Evolutionary conservation across 2,888 invertebrate genomes (phyloP).

Genomic region (Cacoxenus indagator): DNA sequence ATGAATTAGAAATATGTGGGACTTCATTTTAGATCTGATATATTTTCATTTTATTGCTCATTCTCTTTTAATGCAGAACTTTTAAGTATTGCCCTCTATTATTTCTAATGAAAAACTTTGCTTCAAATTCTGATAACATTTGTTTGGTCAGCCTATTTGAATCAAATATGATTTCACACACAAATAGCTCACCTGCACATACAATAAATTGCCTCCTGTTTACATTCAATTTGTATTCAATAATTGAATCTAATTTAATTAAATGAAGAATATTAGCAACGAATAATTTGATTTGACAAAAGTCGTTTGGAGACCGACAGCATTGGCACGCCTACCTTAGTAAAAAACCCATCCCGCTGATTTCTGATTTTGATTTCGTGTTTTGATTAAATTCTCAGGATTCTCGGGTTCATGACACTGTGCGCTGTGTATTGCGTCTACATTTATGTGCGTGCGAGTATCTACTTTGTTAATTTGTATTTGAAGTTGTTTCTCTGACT

Average conservation of each 20-base stretch:
- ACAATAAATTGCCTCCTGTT: constrained; percentile 35
- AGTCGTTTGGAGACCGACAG: not conserved
- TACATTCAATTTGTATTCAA: constrained; percentile 60
- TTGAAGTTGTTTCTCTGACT: constrained; percentile 5
- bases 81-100: too few relatives aligned
- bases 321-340: too few relatives aligned
- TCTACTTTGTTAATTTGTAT: constrained; percentile 12
- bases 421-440: not conserved
- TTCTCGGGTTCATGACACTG: not conserved
- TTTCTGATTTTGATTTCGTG: not conserved
- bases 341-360: not conserved
- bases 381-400: not conserved
- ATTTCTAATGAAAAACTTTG: too few relatives aligned
- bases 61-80: too few relatives aligned
- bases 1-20: too few relatives aligned
- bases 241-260: constrained; percentile 60
- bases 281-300: not conserved
- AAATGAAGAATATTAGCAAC: constrained; percentile 35
- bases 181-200: not conserved
- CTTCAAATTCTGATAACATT: too few relatives aligned
- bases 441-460: not conserved
- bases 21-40: too few relatives aligned
- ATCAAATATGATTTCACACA: too few relatives aligned
- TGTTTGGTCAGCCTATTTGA: too few relatives aligned
- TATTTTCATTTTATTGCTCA: too few relatives aligned